Conservation (phyloP, 2,888 invertebrate genomes). For the Conistra vaccinii region DNA sequence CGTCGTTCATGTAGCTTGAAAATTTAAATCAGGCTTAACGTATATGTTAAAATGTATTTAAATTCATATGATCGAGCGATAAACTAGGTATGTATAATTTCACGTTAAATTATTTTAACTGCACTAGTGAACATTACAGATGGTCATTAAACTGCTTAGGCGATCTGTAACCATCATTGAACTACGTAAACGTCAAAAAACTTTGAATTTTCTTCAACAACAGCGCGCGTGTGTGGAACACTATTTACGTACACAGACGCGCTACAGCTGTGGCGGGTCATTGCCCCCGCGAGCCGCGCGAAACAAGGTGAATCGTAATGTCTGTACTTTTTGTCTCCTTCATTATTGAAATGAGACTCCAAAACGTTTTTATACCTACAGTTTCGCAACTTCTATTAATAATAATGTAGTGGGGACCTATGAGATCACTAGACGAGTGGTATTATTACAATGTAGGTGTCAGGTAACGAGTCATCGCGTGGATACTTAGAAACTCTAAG, state of each 20-base stretch:
- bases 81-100: conserved; percentile 22
- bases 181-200: conserved; percentile 49
- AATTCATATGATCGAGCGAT: conserved; percentile 32
- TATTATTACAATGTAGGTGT: conserved; percentile 59
- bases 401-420: conserved; percentile 50
- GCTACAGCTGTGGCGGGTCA: conserved; percentile 87
- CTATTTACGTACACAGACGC: conserved; percentile 78
- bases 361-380: conserved; percentile 64
- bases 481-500: conserved; percentile 22
- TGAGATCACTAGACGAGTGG: conserved; percentile 63
- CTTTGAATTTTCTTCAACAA: conserved; percentile 61
- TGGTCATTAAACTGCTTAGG: conserved; percentile 26
- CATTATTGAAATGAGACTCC: conserved; percentile 76
- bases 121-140: conserved; percentile 21
- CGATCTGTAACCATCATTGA: conserved; percentile 29
- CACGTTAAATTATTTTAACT: conserved; percentile 28
- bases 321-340: conserved; percentile 79
- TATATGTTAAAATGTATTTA: conserved; percentile 40
- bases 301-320: conserved; percentile 88
- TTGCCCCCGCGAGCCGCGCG: conserved; percentile 81
- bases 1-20: conserved; percentile 17
- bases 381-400: conserved; percentile 66
- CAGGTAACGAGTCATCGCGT: conserved; percentile 40
- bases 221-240: conserved; percentile 71
- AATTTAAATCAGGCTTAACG: conserved; percentile 41